Evolutionary conservation across 2,797 vertebrate genomes (phyloP).

Genomic region (Crocidura indochinensis): DNA sequence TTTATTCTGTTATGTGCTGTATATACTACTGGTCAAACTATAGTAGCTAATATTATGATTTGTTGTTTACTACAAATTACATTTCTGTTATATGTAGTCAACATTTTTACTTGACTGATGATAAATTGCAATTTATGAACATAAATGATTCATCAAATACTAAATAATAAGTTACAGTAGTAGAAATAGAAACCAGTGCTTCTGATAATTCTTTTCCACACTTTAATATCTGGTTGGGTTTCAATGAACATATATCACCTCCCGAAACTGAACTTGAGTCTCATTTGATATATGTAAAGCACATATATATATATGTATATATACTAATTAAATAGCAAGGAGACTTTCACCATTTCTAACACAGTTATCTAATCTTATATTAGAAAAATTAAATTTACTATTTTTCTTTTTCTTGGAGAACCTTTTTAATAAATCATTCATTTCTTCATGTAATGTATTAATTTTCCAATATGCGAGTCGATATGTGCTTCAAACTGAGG

Average conservation of each 20-base stretch:
- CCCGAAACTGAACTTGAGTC: not conserved
- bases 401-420: not conserved
- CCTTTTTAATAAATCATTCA: conserved; percentile 14
- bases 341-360: conserved; percentile 42
- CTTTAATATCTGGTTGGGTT: not conserved
- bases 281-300: not conserved
- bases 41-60: not conserved
- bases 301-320: not conserved
- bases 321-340: conserved; percentile 19
- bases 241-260: not conserved
- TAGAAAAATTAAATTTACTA: conserved; percentile 40
- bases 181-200: not conserved
- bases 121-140: conserved; percentile 13
- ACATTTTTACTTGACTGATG: conserved; percentile 6
- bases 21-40: conserved; percentile 20
- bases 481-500: conserved; percentile 1
- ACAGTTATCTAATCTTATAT: conserved; percentile 38
- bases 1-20: not conserved
- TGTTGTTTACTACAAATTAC: conserved; percentile 45
- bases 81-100: not conserved
- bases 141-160: not conserved
- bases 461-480: conserved; percentile 63
- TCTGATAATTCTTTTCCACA: not conserved
- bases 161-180: not conserved
- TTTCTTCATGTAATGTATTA: conserved; percentile 61